Base-by-base conservation (phyloP, 2,888 invertebrate genomes). In the Magallana nippona region DNA sequence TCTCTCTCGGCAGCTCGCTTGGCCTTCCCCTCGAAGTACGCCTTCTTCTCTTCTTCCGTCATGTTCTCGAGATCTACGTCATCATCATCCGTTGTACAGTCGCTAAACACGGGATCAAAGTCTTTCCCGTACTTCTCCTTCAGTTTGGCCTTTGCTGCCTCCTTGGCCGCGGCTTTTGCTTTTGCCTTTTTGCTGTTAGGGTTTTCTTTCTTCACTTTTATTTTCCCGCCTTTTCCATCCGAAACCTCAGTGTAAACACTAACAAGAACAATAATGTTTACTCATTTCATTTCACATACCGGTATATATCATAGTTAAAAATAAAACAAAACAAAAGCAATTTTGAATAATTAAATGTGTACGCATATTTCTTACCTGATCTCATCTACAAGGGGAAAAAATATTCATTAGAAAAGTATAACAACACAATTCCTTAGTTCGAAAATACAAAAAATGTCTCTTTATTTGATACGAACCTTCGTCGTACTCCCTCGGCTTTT, bases 1-100 rank as follows among this genome's bases (percentile, higher is more conserved):
- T 94, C 97, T 95, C 97, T 96, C 95, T 96, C 97, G 87, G 96
- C 96, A 95, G 97, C 97, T 94, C 96, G 96, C 91, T 96, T 96
- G 93, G 96, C 92, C 79, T 92, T 92, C 8, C 88, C 93, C 71
- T 89, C 90, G 63, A 93, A 90, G 84, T 93, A 94, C 63, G 89
- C 87, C 79, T 89, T 87, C 84, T 90, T 91, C 84, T 94, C 93
- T 83, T 93, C 92, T 84, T 92, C 93, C 11, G 94, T 93, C 94
- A 94, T 94, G 78, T 93, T 93, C 58, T 91, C 91, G 81, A 94
- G 84, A 80, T 92, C 91, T 0, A 91, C 92, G 77, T 90, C 91
- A 63, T 93, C 94, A 15, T 91, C 91, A 71, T 92, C 92, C 0
- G 93, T 93, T 13, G 93, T 92, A 56, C 88, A 88, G 84, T 93